These are phyloP conservation scores for Sebastes vulpes DNA, from an alignment of 2,797 vertebrate species.

Conservation along the genomic window DNA sequence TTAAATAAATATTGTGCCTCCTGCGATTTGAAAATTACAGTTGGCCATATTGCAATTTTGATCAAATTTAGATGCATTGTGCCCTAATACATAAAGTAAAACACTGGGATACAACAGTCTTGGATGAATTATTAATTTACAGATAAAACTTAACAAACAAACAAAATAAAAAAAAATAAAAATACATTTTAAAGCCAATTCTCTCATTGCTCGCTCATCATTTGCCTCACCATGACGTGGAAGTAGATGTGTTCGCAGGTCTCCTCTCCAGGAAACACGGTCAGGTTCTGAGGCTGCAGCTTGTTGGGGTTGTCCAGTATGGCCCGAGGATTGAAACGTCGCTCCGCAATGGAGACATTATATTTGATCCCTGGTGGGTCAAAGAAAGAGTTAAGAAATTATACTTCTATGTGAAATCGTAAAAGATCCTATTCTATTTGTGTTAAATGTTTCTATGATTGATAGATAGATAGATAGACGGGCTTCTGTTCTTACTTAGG, in stretches of 20 bases:
- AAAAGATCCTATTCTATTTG: not conserved
- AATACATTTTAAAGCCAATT: not conserved
- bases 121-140: not conserved
- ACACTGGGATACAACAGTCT: not conserved
- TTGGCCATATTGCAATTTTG: too few species aligned
- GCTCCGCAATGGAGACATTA: constrained; percentile 90
- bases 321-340: constrained; percentile 93
- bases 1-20: too few species aligned
- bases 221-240: constrained; percentile 92
- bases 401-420: not conserved
- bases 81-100: not conserved
- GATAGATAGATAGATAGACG: not conserved
- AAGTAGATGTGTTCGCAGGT: constrained; percentile 91
- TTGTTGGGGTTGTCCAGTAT: constrained; percentile 89
- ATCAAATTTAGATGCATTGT: too few species aligned
- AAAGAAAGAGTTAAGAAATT: not conserved
- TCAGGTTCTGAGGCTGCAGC: constrained; percentile 81
- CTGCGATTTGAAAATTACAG: too few species aligned
- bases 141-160: not conserved
- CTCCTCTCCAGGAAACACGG: constrained; percentile 83
- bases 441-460: not conserved
- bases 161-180: not conserved
- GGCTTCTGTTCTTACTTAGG: constrained; percentile 3
- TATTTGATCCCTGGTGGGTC: constrained; percentile 83
- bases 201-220: not conserved